Evolutionary conservation across 2,888 invertebrate genomes (phyloP).

Genomic region (Tipula confusa): DNA sequence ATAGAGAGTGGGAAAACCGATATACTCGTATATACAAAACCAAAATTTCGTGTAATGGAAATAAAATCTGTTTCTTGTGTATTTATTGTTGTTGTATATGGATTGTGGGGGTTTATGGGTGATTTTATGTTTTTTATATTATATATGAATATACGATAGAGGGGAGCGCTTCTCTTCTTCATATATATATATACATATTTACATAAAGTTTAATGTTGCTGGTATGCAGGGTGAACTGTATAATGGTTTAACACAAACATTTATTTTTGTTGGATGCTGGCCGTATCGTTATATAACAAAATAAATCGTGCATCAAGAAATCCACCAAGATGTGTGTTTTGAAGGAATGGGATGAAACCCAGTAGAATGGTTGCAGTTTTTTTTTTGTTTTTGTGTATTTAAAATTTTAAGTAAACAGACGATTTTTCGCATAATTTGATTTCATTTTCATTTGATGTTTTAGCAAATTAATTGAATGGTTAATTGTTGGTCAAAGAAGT

Average conservation of each 20-base stretch:
- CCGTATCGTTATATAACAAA: not conserved
- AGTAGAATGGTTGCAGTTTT: not conserved
- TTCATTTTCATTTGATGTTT: not conserved
- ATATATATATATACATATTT: not conserved
- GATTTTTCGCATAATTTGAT: not conserved
- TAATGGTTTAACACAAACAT: not conserved
- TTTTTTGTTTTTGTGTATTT: not conserved
- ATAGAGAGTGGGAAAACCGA: not conserved
- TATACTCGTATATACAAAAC: slow-evolving; percentile 13
- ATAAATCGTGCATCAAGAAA: not conserved
- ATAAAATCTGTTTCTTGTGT: not conserved
- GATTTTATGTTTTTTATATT: slow-evolving; percentile 4
- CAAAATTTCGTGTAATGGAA: not conserved
- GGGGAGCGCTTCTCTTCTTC: not conserved
- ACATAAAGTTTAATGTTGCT: not conserved
- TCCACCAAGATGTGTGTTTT: not conserved
- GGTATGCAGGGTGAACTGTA: not conserved
- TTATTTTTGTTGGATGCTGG: not conserved
- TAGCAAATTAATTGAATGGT: too few species aligned
- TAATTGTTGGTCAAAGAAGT: too few species aligned
- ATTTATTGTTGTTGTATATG: not conserved
- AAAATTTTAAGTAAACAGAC: not conserved
- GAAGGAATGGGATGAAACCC: not conserved
- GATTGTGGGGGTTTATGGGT: not conserved
- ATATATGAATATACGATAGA: not conserved